Percentiles rank a stretch among this genome's conserved stretches.
phyloP scores from a whole-genome alignment of 2,797 vertebrate species.

The Acomys russatus region DNA sequence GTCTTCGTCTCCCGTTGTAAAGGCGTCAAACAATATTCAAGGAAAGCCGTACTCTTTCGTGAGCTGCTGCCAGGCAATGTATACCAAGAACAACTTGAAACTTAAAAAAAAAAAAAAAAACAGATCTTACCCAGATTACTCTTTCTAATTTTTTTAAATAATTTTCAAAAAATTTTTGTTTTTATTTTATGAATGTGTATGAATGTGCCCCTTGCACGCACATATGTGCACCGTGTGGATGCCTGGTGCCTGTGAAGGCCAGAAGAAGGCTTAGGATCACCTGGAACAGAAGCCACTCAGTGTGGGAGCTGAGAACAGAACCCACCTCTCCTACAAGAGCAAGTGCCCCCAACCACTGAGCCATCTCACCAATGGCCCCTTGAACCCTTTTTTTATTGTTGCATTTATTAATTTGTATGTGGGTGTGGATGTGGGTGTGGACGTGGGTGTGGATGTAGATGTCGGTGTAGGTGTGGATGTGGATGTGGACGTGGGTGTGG shows the following conservation, averaged over 20 bases:
- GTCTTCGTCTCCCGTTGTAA: constrained; percentile 38
- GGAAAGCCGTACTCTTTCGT: not conserved
- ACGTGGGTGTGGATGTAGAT: too few species aligned
- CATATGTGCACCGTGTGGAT: not conserved
- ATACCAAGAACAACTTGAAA: not conserved
- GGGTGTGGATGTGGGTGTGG: not conserved
- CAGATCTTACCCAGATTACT: constrained; percentile 20
- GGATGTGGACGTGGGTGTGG: too few species aligned
- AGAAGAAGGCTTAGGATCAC: not conserved
- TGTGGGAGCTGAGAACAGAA: not conserved
- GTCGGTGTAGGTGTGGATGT: too few species aligned
- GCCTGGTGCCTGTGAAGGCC: not conserved
- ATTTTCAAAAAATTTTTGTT: not conserved
- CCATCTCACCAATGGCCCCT: not conserved
- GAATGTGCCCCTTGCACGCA: not conserved
- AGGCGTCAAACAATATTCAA: not conserved
- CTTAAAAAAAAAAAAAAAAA: constrained; percentile 21
- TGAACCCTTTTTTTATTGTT: not conserved
- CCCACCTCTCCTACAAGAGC: not conserved
- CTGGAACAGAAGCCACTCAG: not conserved
- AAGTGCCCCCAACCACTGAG: not conserved
- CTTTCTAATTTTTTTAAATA: not conserved
- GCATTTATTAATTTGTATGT: not conserved
- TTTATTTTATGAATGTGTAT: not conserved
- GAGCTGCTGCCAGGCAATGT: not conserved